Base-by-base conservation (phyloP, 2,113 vertebrate genomes). In the Cinclus mexicanus region DNA sequence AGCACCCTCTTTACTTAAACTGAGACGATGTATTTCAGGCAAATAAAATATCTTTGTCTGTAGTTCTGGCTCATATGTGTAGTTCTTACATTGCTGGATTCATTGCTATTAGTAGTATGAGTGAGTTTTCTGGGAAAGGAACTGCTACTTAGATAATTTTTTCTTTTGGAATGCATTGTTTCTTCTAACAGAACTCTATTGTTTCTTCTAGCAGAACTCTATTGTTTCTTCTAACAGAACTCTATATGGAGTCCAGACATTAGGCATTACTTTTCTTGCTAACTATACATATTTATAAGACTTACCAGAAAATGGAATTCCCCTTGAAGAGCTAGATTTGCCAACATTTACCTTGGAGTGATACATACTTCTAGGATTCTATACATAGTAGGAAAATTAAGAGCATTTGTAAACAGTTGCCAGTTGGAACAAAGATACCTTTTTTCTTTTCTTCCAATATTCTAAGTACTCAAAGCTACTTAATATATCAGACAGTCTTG, bases 11-110 rank as follows among this genome's bases (percentile, higher is more conserved):
- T 35, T 57, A 4, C 39, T 87, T 89, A 19, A 78, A 88, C 91
- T 4, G 25, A 83, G 89, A 78, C 74, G 94, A 87, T 95, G 23
- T 41, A 85, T 83, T 95, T 91, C 57, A 93, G 77, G 81, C 82
- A 97, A 95, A 87, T 91, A 55, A 83, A 90, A 60, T 64, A 70
- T 2, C 79, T 42, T 89, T 96, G 69, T 91, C 60, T 87, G 78
- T 63, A 78, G 74, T 74, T 77, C 63, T 94, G 63, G 71, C 68
- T 91, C 63, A 44, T 17, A 22, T 44, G 20, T 23, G 44, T 41
- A 78, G 49, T 29, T 76, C 61, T 76, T 53, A 7, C 20, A 31
- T 60, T 6, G 1, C 46, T 83, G 79, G 44, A 92, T 92, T 93
- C 75, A 63, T 85, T 90, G 56, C 44, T 89, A 6, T 67, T 80